Evolutionary conservation across 1,140 invertebrate genomes (phyloP).

Genomic region (Solen grandis): DNA sequence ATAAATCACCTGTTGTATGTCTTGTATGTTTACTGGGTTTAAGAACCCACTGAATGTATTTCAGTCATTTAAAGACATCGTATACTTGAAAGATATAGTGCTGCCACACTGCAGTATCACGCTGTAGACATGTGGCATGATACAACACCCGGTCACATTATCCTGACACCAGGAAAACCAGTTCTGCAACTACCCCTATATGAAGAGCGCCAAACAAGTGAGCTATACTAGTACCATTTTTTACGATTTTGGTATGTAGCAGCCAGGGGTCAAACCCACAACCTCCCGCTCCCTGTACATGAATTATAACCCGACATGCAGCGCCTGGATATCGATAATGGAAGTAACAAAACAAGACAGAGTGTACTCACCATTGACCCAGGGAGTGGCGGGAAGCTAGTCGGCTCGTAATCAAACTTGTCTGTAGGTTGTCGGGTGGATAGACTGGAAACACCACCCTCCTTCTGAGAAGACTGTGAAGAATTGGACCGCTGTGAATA

Average conservation of each 20-base stretch:
- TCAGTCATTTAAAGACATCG: too few relatives aligned
- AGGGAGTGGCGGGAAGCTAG: constrained; percentile 90
- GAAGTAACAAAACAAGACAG: background rate
- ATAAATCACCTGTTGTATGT: too few relatives aligned
- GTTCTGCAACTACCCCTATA: too few relatives aligned
- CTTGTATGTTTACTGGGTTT: too few relatives aligned
- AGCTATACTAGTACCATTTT: background rate
- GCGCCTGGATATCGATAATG: background rate
- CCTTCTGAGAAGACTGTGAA: constrained; percentile 57
- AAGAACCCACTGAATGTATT: too few relatives aligned
- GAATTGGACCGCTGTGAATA: constrained; percentile 66
- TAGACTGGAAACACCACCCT: background rate
- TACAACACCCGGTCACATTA: too few relatives aligned
- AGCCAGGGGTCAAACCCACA: background rate
- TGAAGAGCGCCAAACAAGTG: too few relatives aligned
- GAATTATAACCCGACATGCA: background rate
- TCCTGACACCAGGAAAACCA: too few relatives aligned
- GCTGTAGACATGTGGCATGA: too few relatives aligned
- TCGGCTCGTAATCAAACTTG: constrained; percentile 90
- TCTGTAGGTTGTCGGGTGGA: constrained; percentile 55
- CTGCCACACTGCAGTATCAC: too few relatives aligned
- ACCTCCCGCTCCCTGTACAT: background rate
- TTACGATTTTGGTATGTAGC: background rate
- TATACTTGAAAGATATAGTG: too few relatives aligned
- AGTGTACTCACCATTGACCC: constrained; percentile 80